Evolutionary conservation across 2,888 invertebrate species (phyloP).

Genomic region (Plemyria rubiginata): DNA sequence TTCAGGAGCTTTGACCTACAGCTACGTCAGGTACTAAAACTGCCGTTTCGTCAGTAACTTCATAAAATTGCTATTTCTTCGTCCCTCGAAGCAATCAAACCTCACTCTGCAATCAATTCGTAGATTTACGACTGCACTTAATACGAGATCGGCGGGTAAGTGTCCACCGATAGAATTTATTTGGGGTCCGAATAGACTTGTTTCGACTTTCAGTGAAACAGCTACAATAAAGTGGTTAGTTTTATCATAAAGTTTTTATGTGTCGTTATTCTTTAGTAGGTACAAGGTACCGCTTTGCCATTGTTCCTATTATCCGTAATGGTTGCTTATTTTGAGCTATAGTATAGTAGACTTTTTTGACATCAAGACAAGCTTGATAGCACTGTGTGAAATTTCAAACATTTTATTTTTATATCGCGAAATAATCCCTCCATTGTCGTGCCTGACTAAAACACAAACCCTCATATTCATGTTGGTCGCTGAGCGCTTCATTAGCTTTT

Average conservation of each 20-base stretch:
- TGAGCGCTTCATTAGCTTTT: no score
- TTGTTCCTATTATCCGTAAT: conserved; percentile 8
- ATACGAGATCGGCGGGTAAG: conserved; percentile 48
- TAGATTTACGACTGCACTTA: conserved; percentile 60
- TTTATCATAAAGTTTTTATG: conserved; percentile 38
- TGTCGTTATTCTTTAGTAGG: conserved; percentile 24
- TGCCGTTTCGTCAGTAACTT: conserved; percentile 36
- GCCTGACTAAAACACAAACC: no score
- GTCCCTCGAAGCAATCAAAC: conserved; percentile 52
- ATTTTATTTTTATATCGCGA: no score
- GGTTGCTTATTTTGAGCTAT: not conserved
- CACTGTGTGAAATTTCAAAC: no score
- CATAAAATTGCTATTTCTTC: conserved; percentile 38
- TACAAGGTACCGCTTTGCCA: conserved; percentile 13
- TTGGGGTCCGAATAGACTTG: conserved; percentile 40
- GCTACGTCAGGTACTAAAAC: conserved; percentile 23
- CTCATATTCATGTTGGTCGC: no score
- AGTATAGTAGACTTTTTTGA: not conserved
- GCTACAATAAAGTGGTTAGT: conserved; percentile 37
- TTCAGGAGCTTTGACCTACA: conserved; percentile 19
- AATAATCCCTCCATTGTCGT: no score
- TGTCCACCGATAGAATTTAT: conserved; percentile 49
- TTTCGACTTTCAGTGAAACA: conserved; percentile 40
- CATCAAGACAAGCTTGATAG: not conserved
- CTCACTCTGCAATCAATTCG: conserved; percentile 53